Evolutionary conservation across 2,113 vertebrate species (phyloP).

Genomic region (Abramis brama): DNA sequence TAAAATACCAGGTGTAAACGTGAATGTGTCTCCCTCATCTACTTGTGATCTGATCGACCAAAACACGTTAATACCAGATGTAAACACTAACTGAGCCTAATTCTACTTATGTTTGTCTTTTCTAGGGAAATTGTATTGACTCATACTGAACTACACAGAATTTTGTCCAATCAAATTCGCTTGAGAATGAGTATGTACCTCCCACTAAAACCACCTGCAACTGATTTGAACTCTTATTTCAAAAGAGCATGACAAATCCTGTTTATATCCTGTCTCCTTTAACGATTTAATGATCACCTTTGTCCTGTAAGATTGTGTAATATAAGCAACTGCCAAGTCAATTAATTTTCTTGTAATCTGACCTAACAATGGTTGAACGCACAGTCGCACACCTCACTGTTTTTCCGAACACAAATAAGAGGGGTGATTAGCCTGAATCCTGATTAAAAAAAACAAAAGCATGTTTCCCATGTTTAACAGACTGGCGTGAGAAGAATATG

Average conservation of each 20-base stretch:
- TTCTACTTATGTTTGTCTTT: neutral
- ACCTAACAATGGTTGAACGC: constrained; percentile 6
- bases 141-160: neutral
- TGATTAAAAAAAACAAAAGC: neutral
- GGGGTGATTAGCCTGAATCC: neutral
- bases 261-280: neutral
- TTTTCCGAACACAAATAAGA: neutral
- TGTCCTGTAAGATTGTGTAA: neutral
- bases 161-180: neutral
- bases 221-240: neutral
- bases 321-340: constrained; percentile 12
- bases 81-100: too few species aligned
- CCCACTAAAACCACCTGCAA: neutral
- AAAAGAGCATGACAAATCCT: neutral
- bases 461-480: constrained; percentile 32
- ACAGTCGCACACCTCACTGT: neutral
- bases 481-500: neutral
- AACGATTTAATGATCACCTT: constrained; percentile 25
- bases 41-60: too few species aligned
- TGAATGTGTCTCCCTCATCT: too few species aligned
- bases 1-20: too few species aligned
- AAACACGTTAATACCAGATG: too few species aligned
- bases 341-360: constrained; percentile 10
- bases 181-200: neutral
- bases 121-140: neutral